Percentiles rank a stretch among this genome's conserved stretches.
phyloP scores from a whole-genome alignment of 2,888 invertebrate genomes.

The Agrypnus murinus region DNA sequence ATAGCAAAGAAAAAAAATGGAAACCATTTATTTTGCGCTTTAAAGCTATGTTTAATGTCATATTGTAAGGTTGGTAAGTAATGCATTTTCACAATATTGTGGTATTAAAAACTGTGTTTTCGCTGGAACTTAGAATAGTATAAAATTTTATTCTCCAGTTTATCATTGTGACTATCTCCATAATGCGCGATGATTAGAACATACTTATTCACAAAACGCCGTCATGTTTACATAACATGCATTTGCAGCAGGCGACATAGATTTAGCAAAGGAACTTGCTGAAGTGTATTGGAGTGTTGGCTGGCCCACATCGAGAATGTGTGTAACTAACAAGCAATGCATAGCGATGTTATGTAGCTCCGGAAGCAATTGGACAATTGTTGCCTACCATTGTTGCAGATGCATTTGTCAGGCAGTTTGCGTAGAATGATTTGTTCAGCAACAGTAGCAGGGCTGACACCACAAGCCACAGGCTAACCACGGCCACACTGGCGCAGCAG shows the following conservation, averaged over 20 bases:
- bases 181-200: no score
- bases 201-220: no score
- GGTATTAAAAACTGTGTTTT: no score
- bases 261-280: slow-evolving; percentile 33
- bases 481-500: slow-evolving; percentile 26
- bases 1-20: no score
- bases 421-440: slow-evolving; percentile 61
- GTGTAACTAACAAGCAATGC: slow-evolving; percentile 38
- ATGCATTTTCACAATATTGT: no score
- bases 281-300: slow-evolving; percentile 25
- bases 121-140: no score
- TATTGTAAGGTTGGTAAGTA: no score
- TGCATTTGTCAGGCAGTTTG: slow-evolving; percentile 62
- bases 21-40: no score
- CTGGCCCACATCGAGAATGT: slow-evolving; percentile 27
- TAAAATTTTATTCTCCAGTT: no score
- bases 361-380: slow-evolving; percentile 64
- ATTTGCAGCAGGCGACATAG: slow-evolving; percentile 10
- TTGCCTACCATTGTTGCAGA: slow-evolving; percentile 60
- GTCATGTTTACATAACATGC: slow-evolving; percentile 26
- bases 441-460: slow-evolving; percentile 58
- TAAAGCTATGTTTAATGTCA: no score
- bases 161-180: no score
- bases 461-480: slow-evolving; percentile 58
- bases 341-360: slow-evolving; percentile 47